Conservation (phyloP, 2,113 vertebrate genomes). For the Eira barbara region DNA sequence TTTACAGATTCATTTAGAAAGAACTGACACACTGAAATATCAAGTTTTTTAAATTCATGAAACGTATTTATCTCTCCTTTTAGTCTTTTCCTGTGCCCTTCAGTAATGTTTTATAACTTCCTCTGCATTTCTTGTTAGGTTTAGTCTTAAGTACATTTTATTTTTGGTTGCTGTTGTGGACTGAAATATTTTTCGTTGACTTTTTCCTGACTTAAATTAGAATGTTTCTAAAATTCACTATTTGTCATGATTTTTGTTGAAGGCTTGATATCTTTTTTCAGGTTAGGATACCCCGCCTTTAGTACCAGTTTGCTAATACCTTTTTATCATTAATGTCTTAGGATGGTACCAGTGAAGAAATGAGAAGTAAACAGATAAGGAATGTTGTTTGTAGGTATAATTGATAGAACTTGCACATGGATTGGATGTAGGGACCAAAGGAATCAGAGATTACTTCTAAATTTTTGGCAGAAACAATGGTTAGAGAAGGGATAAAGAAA, state of each 20-base stretch:
- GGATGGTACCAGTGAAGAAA: not conserved
- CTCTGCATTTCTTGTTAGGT: not conserved
- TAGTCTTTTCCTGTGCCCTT: not conserved
- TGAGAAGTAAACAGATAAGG: not conserved
- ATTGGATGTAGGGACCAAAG: not conserved
- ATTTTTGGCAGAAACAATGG: not conserved
- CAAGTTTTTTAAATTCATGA: not conserved
- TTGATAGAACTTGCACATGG: not conserved
- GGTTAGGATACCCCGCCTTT: not conserved
- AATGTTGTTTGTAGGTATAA: constrained; percentile 7
- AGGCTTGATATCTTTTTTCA: not conserved
- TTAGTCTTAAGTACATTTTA: not conserved
- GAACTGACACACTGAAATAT: not conserved
- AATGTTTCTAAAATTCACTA: not conserved
- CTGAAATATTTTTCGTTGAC: not conserved
- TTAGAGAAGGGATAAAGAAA: not conserved
- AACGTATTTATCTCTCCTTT: not conserved
- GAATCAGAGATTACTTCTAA: not conserved
- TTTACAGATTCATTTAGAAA: constrained; percentile 28
- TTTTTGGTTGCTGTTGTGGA: not conserved
- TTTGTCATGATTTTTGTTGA: not conserved
- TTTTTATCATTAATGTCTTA: not conserved
- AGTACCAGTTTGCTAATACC: not conserved
- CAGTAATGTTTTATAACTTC: not conserved
- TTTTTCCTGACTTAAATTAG: constrained; percentile 9